Evolutionary conservation across 2,888 invertebrate species (phyloP), one percentile per base, ranked within the genome.

Genomic region (Nycteola revayana): DNA sequence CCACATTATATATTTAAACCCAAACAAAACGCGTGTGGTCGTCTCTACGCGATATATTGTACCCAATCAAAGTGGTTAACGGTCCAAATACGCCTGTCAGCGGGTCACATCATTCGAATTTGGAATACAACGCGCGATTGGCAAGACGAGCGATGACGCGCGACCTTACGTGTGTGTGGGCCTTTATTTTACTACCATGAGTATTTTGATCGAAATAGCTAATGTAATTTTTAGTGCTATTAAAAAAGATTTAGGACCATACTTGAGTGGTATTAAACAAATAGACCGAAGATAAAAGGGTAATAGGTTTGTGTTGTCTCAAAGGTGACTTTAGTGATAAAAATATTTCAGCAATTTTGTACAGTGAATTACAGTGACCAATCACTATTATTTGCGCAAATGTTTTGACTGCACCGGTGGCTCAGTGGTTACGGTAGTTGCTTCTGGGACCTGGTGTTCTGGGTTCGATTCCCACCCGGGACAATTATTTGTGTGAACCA

Each of bases 51-150:
- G 38, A 54, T 63, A 57, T 66, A 66, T 64, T 54, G 37, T 54
- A 42, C 52, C 58, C 60, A 65, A 67, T 67, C 59, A 66, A 68
- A 66, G 60, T 37, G 36, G 47, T 42, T 40, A 51, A 60, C 58
- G 64, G 58, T 52, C 56, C 42, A 57, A 24, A 24, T 49, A 35
- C 10, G 38, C 35, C 35, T 54, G 55, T 51, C 53, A 49, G 32
- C 44, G 37, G 45, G 34, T 67, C 62, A 59, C 60, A 44, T 54
- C 49, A 58, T 64, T 59, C 42, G 54, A 62, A 62, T 60, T 60
- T 46, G 48, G 59, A 49, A 60, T 59, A 50, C 47, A 49, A 66
- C 64, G 66, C 59, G 33, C 68, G 53, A 66, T 70, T 71, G 59
- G 53, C 47, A 40, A 49, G 59, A 57, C 47, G 47, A 44, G 35